Conservation (phyloP, 2,797 vertebrate genomes). For the Helicolenus hilgendorfi region DNA sequence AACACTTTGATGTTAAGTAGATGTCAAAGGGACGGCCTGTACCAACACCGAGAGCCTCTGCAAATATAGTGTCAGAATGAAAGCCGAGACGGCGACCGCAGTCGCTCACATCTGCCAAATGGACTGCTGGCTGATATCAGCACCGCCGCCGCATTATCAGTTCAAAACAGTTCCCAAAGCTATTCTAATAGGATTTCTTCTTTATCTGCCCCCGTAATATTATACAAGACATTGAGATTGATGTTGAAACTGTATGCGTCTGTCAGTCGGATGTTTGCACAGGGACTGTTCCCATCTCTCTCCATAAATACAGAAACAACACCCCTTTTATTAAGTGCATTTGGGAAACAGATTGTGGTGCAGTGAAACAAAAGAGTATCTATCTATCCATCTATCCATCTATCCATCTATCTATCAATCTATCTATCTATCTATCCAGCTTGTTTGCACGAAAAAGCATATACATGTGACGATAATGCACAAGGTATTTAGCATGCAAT, state of each 20-base stretch:
- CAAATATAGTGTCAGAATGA: slow-evolving; percentile 45
- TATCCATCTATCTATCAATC: background rate
- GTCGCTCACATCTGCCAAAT: slow-evolving; percentile 33
- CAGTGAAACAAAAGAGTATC: background rate
- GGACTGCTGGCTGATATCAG: slow-evolving; percentile 3
- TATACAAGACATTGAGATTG: slow-evolving; percentile 13
- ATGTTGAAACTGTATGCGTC: background rate
- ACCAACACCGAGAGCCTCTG: slow-evolving; percentile 35
- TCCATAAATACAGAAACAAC: background rate
- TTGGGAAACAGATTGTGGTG: background rate
- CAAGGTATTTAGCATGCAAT: too few relatives aligned
- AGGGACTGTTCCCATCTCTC: background rate
- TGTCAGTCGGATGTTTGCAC: background rate
- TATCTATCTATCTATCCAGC: background rate
- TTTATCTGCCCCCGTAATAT: background rate
- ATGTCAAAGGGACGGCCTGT: slow-evolving; percentile 64
- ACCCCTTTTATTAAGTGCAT: background rate
- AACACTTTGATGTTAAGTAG: slow-evolving; percentile 57
- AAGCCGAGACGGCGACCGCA: slow-evolving; percentile 35
- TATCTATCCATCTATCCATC: background rate
- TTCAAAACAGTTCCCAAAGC: slow-evolving; percentile 25
- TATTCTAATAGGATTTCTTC: slow-evolving; percentile 13
- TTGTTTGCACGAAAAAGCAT: too few relatives aligned
- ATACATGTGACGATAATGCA: too few relatives aligned
- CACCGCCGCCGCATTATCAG: background rate